Evolutionary conservation across 2,888 invertebrate genomes (phyloP), one percentile per base, ranked within the genome.

Genomic region (Aphelenchoides bicaudatus): DNA sequence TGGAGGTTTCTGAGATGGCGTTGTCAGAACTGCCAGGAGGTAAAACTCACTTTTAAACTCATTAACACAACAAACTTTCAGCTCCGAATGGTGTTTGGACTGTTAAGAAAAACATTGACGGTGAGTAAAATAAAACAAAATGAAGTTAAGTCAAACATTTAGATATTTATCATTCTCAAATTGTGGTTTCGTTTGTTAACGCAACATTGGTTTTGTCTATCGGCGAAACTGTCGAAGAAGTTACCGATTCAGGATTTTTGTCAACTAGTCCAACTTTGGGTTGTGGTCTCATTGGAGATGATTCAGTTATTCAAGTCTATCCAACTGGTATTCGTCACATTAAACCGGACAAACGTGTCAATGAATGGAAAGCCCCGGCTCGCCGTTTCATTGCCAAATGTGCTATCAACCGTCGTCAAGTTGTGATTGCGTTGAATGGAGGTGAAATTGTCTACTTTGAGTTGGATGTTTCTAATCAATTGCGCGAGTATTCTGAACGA

Each of bases 21-120:
- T 94, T 98, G 2, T 94, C 94, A 25, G 96, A 98, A 82, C 83
- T 98, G 70, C 98, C 98, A n/a, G 96, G 96, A n/a, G n/a, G n/a
- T n/a, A n/a, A n/a, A n/a, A n/a, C n/a, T n/a, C n/a, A n/a, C n/a
- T n/a, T n/a, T n/a, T n/a, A n/a, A n/a, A n/a, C n/a, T n/a, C n/a
- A n/a, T n/a, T n/a, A n/a, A n/a, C n/a, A n/a, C n/a, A n/a, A n/a
- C n/a, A n/a, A n/a, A n/a, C n/a, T n/a, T n/a, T n/a, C n/a, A n/a
- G n/a, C n/a, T n/a, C 98, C 98, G 1, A 98, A 94, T 83, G 96
- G 96, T 74, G 98, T 98, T 1, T 98, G 98, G 98, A 98, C 98
- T 29, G 98, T 98, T 21, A 90, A 92, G 80, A 86, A 89, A 75
- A 87, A 91, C 80, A 87, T 89, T 79, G 96, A 98, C 84, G 98